Percentiles rank a stretch among this genome's conserved stretches.
These are phyloP conservation scores for Apis cerana DNA, from an alignment of 1,140 invertebrate genomes.

Conservation along the genomic window DNA sequence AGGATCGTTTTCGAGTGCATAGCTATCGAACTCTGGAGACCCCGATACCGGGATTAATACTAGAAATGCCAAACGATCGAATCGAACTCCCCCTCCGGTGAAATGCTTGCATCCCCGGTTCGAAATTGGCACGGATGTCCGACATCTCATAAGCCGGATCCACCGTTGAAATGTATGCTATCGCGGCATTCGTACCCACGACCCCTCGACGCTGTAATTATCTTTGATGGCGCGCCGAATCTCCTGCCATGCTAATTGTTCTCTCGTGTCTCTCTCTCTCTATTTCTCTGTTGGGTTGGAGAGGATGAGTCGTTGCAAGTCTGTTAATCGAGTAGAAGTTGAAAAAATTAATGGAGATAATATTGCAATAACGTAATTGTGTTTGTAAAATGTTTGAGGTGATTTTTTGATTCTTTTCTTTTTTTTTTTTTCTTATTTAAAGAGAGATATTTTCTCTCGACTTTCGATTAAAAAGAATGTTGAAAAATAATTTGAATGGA, in stretches of 20 bases:
- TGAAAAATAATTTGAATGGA: too few relatives aligned
- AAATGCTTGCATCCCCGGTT: conserved; percentile 31
- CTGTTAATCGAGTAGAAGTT: not conserved
- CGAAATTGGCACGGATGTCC: conserved; percentile 47
- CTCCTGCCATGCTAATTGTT: conserved; percentile 52
- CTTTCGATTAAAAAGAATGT: too few relatives aligned
- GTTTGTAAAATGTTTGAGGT: too few relatives aligned
- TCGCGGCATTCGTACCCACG: conserved; percentile 17
- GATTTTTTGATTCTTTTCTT: too few relatives aligned
- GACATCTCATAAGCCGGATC: conserved; percentile 45
- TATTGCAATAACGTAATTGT: too few relatives aligned
- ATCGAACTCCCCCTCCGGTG: conserved; percentile 27
- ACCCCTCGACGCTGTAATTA: conserved; percentile 46
- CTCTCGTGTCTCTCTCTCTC: not conserved
- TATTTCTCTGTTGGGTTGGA: too few relatives aligned
- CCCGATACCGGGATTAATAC: conserved; percentile 37
- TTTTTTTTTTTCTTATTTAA: too few relatives aligned
- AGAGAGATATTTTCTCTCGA: too few relatives aligned
- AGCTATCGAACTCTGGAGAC: not conserved
- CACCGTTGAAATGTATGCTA: conserved; percentile 35
- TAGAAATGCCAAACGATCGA: conserved; percentile 47
- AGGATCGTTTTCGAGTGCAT: conserved; percentile 22
- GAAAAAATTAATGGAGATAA: too few relatives aligned
- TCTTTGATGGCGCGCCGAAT: conserved; percentile 43
- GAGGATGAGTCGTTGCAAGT: too few relatives aligned